These are phyloP conservation scores for Gambusia yucatana DNA, from an alignment of 2,797 vertebrate genomes.

Conservation along the genomic window DNA sequence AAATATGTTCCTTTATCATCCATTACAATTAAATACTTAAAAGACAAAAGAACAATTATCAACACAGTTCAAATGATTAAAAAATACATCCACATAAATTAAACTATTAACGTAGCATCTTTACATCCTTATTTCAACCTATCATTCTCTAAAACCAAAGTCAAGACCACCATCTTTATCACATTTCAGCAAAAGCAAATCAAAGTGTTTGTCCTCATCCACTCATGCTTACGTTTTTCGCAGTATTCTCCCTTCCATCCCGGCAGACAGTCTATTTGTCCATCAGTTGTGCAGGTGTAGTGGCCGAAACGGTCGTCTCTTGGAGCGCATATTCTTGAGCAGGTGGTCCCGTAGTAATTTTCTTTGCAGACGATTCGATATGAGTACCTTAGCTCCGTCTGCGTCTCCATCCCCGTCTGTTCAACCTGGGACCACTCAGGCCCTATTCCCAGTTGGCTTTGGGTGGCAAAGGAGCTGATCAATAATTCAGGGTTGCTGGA, in stretches of 20 bases:
- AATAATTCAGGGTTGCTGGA: slow-evolving; percentile 84
- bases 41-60: not conserved
- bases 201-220: slow-evolving; percentile 69
- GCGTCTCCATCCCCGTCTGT: slow-evolving; percentile 75
- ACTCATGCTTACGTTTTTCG: slow-evolving; percentile 91
- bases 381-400: slow-evolving; percentile 92
- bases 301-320: slow-evolving; percentile 96
- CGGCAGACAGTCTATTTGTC: slow-evolving; percentile 89
- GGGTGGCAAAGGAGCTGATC: slow-evolving; percentile 92
- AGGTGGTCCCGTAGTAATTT: slow-evolving; percentile 97
- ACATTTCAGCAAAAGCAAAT: not conserved
- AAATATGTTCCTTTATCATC: not conserved
- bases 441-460: slow-evolving; percentile 89
- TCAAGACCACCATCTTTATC: not conserved
- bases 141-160: not conserved
- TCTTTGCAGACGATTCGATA: slow-evolving; percentile 98
- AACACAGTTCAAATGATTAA: not conserved
- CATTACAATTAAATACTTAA: not conserved
- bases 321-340: slow-evolving; percentile 92
- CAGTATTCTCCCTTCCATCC: slow-evolving; percentile 98
- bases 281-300: slow-evolving; percentile 92
- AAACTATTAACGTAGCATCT: too few relatives aligned
- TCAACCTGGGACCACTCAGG: slow-evolving; percentile 87
- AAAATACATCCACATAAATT: not conserved
- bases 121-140: not conserved